Percentiles rank a stretch among this genome's conserved stretches.
Evolutionary conservation across 2,797 vertebrate species (phyloP).

Genomic region (Leucoraja ocellata): DNA sequence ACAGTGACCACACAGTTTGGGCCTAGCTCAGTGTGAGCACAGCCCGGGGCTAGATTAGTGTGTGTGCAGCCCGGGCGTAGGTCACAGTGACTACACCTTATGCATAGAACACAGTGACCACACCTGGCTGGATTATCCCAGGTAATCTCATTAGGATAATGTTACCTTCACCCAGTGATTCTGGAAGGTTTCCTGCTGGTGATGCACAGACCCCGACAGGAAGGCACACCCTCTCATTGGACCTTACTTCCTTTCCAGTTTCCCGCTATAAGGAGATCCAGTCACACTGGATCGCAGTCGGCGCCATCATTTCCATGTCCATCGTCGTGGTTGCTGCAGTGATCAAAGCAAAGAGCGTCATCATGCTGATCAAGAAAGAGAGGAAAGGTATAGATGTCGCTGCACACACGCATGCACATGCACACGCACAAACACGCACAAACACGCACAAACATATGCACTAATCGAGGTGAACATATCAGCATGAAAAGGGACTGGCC

Average conservation of each 20-base stretch:
- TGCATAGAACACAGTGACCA: no score
- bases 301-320: not conserved
- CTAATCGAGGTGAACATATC: not conserved
- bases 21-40: not conserved
- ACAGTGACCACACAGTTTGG: not conserved
- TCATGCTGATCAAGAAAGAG: not conserved
- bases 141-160: not conserved
- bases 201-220: no score
- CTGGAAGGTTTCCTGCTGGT: not conserved
- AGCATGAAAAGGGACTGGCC: no score
- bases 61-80: no score
- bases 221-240: not conserved
- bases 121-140: not conserved
- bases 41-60: not conserved
- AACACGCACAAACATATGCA: no score
- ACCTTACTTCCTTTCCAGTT: not conserved
- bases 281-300: not conserved
- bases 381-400: not conserved
- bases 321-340: not conserved
- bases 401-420: no score
- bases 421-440: not conserved
- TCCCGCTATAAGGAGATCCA: constrained; percentile 16
- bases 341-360: constrained; percentile 13
- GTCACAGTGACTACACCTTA: no score
- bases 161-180: not conserved